phyloP scores from a whole-genome alignment of 1,140 invertebrate species.

The Lordiphosa mommai region DNA sequence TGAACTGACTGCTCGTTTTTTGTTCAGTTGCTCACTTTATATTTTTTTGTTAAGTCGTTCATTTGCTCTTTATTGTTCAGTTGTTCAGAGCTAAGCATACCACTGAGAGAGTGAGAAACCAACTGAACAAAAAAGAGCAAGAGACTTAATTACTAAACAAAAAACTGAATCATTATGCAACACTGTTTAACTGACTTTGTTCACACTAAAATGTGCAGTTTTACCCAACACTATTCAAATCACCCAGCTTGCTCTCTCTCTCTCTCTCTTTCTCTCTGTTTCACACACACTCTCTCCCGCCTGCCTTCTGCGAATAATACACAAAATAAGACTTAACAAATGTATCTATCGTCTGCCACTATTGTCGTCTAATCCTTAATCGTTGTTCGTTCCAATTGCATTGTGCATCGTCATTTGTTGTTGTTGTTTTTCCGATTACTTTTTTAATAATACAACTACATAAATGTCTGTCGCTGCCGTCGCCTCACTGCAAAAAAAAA shows the following conservation, averaged over 20 bases:
- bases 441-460: constrained; percentile 10
- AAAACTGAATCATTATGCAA: too few relatives aligned
- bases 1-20: too few relatives aligned
- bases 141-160: too few relatives aligned
- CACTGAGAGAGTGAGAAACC: too few relatives aligned
- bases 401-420: constrained; percentile 62
- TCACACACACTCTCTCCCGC: background rate
- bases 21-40: too few relatives aligned
- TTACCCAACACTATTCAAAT: background rate
- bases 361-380: constrained; percentile 59
- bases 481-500: constrained; percentile 38
- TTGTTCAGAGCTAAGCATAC: too few relatives aligned
- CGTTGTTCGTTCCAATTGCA: constrained; percentile 63
- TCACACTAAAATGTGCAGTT: too few relatives aligned
- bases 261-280: background rate
- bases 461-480: constrained; percentile 66
- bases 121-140: too few relatives aligned
- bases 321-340: background rate
- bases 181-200: too few relatives aligned
- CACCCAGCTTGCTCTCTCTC: background rate
- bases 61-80: too few relatives aligned
- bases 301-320: background rate
- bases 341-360: constrained; percentile 50
- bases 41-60: too few relatives aligned
- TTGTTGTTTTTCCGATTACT: constrained; percentile 57